Evolutionary conservation across 1,140 invertebrate genomes (phyloP), one percentile per base, ranked within the genome.

Genomic region (Apis laboriosa): DNA sequence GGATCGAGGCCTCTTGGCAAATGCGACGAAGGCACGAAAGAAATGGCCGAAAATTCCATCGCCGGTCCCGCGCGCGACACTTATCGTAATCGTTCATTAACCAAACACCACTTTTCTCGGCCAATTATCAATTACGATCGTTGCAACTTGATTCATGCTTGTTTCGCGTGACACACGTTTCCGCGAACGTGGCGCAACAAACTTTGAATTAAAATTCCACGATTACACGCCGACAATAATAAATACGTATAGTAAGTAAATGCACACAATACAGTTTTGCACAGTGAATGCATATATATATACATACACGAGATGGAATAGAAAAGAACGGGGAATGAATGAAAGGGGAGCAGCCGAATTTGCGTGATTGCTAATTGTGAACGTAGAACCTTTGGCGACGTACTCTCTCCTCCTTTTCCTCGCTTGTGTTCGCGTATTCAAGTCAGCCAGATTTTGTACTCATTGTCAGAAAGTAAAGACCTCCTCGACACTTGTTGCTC

Each of bases 381-480:
- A 78, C 68, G 77, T 79, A 66, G 73, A 55, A 51, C 74, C 55
- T 80, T 74, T 71, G 64, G 74, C 76, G 63, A 66, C 80, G 86
- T 74, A 34, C 74, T 58, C 60, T 43, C 49, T 24, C 51, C 19
- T 56, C 34, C 63, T 55, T 15, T 9, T 17, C 34, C 34, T 28
- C 21, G 53, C 61, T 61, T 77, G 61, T 75, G 78, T 66, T 67
- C 83, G 71, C 78, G 68, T 85, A 85, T 83, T 82, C 80, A 64
- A 85, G 80, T 85, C 87, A 66, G 86, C 87, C 86, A 85, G 87
- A 88, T 88, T 88, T 88, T 82, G 79, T 83, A 71, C 84, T 88
- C 87, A 88, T 88, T 88, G 87, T 88, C 86, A 85, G 87, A 88
- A 43, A 88, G 87, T 85, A 88, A 87, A 88, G 86, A 68, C 86